Evolutionary conservation across 2,797 vertebrate species (phyloP).

Genomic region (Scolopax rusticola): DNA sequence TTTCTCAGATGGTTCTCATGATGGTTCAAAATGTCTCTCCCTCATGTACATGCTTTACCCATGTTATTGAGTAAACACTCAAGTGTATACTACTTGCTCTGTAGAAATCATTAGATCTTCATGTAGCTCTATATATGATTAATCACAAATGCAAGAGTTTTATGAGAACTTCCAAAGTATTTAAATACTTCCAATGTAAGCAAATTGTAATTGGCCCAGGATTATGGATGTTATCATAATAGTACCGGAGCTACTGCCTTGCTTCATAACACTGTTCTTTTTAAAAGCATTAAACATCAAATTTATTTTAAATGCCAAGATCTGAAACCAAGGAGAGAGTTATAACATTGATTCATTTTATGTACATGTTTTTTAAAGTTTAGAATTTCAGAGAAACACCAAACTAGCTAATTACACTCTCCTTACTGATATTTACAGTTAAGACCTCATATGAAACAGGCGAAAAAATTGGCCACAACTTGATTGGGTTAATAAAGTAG

Average conservation of each 20-base stretch:
- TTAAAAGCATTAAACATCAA: not conserved
- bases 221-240: not conserved
- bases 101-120: not conserved
- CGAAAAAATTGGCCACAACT: not conserved
- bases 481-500: not conserved
- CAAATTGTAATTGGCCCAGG: not conserved
- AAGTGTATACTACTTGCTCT: not conserved
- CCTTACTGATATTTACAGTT: not conserved
- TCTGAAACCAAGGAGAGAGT: not conserved
- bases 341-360: not conserved
- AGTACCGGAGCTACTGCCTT: not conserved
- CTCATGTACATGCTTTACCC: not conserved
- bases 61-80: not conserved
- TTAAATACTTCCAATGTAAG: not conserved
- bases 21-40: not conserved
- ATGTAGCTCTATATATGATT: not conserved
- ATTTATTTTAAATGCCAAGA: not conserved
- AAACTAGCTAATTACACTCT: not conserved
- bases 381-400: not conserved
- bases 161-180: not conserved
- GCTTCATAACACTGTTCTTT: not conserved
- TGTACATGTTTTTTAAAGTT: not conserved
- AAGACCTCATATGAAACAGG: not conserved
- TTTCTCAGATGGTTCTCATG: not conserved
- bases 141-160: not conserved